Conservation (phyloP, 2,888 invertebrate genomes). For the Blomia tropicalis region DNA sequence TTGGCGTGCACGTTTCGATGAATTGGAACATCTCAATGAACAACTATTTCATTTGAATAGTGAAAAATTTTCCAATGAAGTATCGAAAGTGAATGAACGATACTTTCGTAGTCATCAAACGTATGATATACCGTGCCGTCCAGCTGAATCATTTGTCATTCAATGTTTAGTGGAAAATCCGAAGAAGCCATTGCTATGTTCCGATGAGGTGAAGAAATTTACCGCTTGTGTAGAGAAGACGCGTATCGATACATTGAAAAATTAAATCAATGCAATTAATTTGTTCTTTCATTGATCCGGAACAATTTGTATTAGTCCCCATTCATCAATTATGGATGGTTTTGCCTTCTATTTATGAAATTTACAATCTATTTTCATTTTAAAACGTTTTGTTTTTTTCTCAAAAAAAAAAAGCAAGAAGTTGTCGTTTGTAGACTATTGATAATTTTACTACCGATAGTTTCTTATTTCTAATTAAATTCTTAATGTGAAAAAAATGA, state of each 20-base stretch:
- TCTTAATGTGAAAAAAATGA: too few relatives aligned
- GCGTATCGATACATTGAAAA: neutral
- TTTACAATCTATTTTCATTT: too few relatives aligned
- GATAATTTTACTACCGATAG: too few relatives aligned
- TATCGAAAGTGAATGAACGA: neutral
- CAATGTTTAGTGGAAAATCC: neutral
- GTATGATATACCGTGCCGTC: neutral
- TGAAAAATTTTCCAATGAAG: neutral
- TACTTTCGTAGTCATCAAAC: neutral
- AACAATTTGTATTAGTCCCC: too few relatives aligned
- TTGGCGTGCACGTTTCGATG: slow-evolving; percentile 7
- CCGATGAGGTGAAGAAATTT: slow-evolving; percentile 2
- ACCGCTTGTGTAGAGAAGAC: neutral
- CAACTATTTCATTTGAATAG: neutral
- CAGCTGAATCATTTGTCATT: neutral
- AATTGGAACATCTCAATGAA: neutral
- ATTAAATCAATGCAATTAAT: neutral
- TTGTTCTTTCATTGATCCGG: too few relatives aligned
- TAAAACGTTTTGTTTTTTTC: too few relatives aligned
- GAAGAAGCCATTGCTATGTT: neutral
- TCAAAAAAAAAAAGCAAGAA: too few relatives aligned
- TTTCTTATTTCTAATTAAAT: too few relatives aligned
- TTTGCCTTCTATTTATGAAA: too few relatives aligned
- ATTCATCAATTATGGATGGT: too few relatives aligned
- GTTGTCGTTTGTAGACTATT: too few relatives aligned